phyloP scores from a whole-genome alignment of 2,113 vertebrate species.

The Clinocottus analis region DNA sequence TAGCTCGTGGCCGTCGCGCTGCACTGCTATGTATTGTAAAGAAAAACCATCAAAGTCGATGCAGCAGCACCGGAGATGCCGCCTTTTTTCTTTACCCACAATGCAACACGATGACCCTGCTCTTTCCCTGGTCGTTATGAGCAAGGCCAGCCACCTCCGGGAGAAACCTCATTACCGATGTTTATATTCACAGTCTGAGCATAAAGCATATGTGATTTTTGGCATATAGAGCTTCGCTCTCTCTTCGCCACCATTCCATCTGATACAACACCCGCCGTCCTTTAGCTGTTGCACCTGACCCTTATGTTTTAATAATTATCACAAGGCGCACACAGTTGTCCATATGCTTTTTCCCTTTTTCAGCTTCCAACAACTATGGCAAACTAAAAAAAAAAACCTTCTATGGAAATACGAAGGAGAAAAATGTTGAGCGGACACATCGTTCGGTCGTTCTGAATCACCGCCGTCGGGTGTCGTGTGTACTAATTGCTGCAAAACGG shows the following conservation, averaged over 20 bases:
- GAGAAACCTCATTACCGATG: conserved; percentile 24
- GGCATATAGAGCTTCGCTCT: conserved; percentile 8
- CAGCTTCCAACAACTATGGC: background rate
- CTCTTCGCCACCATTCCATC: background rate
- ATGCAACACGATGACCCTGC: background rate
- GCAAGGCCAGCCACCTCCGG: conserved; percentile 2
- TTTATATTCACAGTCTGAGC: conserved; percentile 45
- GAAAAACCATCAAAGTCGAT: background rate
- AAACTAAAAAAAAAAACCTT: background rate
- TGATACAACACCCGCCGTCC: background rate
- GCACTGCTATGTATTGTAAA: background rate
- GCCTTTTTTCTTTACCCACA: background rate
- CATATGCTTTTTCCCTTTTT: background rate
- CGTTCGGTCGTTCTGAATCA: background rate
- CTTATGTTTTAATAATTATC: background rate
- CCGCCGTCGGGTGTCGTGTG: background rate
- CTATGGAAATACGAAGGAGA: background rate
- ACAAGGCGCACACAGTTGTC: background rate
- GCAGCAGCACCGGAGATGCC: background rate
- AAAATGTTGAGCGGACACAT: background rate
- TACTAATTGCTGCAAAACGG: background rate
- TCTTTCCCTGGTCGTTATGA: conserved; percentile 2
- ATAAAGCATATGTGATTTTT: conserved; percentile 32
- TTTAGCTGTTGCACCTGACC: conserved; percentile 19
- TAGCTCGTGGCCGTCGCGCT: background rate